Base-by-base conservation (phyloP, 2,888 invertebrate genomes). In the Zygothrica quintamaculata region DNA sequence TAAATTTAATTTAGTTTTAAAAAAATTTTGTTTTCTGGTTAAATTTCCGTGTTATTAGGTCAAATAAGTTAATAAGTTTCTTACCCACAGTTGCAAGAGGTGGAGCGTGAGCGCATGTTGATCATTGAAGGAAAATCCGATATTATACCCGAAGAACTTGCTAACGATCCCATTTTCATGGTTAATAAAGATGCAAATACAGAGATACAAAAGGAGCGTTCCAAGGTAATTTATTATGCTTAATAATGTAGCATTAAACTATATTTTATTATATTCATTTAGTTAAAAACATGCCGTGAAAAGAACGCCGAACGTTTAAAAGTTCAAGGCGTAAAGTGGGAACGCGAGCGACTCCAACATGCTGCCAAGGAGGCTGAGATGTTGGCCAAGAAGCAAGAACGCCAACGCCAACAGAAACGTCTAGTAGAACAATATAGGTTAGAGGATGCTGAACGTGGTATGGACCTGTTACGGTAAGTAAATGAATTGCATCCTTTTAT, bases 91-190 rank as follows among this genome's bases (percentile, higher is more conserved):
- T 89, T 90, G 31, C 92, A 92, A 74, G 94, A 94, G 89, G 90
- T 93, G 74, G 93, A 93, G 88, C 91, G 94, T 33, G 93, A 94
- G 65, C 93, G 94, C 67, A 92, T 92, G 77, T 88, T 94, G 70
- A 93, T 94, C 51, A 91, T 94, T 36, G 92, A 92, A 65, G 93
- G 94, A 25, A 92, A 92, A 75, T 92, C 93, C 25, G 90, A 92
- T 70, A 91, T 93, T 56, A 93, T 93, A 59, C 93, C 94, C 0
- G 88, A 91, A 11, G 93, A 93, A 81, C 92, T 94, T 88, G 92
- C 92, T n/a, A 90, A 92, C 62, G 94, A 94, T 91, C 94, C 94
- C 9, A 92, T 94, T 3, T 93, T 94, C 88, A 91, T 92, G 59
- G 92, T 93, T 36, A 92, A 93, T 64, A 89, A 90, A 66, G 91